A percentile compares a stretch with the other conserved stretches of the same genome.
Evolutionary conservation across 92 coral and sea anemone species (phyloP).

Genomic region (Palythoa heliodiscus): DNA sequence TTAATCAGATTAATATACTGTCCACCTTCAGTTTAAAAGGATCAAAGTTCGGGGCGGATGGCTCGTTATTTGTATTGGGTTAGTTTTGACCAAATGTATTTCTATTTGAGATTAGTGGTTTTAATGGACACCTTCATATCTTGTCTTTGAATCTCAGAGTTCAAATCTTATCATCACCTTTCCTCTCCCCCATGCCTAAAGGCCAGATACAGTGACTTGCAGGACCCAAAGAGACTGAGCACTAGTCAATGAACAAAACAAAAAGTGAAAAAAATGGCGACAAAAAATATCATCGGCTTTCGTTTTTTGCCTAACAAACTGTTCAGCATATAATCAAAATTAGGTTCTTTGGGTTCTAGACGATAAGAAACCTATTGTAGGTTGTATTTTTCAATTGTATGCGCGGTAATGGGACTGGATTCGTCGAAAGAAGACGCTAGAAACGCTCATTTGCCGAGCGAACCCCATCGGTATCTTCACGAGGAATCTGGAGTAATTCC

Average conservation of each 20-base stretch:
- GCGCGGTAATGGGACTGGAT: conserved; percentile 57
- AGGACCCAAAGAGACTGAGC: not conserved
- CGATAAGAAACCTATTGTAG: not conserved
- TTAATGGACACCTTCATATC: no score
- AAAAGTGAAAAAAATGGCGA: conserved; percentile 14
- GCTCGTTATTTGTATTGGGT: no score
- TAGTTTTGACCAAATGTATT: no score
- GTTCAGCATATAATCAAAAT: not conserved
- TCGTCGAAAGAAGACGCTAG: conserved; percentile 48
- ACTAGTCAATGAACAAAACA: not conserved
- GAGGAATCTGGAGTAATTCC: conserved; percentile 46
- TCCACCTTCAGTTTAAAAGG: no score
- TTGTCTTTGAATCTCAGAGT: no score
- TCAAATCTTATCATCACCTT: no score
- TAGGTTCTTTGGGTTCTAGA: not conserved
- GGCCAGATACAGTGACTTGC: not conserved
- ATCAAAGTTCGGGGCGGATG: no score
- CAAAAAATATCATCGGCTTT: not conserved
- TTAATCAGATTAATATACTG: no score
- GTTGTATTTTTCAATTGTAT: not conserved
- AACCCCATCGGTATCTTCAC: conserved; percentile 50
- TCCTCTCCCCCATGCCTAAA: no score
- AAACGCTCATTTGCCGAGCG: conserved; percentile 38
- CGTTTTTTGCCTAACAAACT: not conserved
- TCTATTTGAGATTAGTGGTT: no score